Evolutionary conservation across 2,797 vertebrate genomes (phyloP).

Genomic region (Diceros bicornis): DNA sequence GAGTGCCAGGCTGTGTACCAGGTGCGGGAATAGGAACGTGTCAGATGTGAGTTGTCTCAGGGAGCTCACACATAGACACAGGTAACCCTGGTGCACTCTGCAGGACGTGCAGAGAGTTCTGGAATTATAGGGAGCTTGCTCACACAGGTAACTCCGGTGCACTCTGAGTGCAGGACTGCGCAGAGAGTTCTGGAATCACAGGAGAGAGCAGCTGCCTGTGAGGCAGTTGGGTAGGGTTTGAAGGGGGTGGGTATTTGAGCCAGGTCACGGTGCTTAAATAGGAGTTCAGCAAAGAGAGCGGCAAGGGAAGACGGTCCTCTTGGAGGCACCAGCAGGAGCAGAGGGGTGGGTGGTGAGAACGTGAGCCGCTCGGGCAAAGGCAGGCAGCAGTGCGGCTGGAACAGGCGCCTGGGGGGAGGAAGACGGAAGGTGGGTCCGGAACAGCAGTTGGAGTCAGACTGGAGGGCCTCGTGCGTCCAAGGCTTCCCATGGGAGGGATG

Average conservation of each 20-base stretch:
- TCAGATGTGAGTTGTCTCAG: too few species aligned
- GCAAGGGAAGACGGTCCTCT: accelerated
- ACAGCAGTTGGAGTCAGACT: accelerated
- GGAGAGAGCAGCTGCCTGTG: not conserved
- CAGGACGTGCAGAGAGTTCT: accelerated
- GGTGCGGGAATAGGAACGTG: not conserved
- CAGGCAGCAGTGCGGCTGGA: not conserved
- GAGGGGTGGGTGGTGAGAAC: not conserved
- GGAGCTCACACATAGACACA: accelerated
- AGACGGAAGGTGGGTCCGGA: not conserved
- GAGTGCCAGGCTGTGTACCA: accelerated
- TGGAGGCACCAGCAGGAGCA: accelerated
- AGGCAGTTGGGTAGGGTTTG: not conserved
- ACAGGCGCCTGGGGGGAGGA: not conserved
- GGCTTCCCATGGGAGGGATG: not conserved
- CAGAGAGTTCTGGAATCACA: accelerated
- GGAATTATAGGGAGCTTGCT: too few species aligned
- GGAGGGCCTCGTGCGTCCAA: accelerated
- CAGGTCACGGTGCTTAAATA: accelerated
- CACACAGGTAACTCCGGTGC: too few species aligned
- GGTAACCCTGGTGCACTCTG: accelerated
- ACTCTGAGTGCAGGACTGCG: too few species aligned
- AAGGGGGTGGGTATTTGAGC: not conserved
- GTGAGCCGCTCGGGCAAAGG: accelerated
- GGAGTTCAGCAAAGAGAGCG: not conserved